Percentiles rank a stretch among this genome's conserved stretches.
phyloP scores from a whole-genome alignment of 2,113 vertebrate genomes.

The Dipodomys ordii region DNA sequence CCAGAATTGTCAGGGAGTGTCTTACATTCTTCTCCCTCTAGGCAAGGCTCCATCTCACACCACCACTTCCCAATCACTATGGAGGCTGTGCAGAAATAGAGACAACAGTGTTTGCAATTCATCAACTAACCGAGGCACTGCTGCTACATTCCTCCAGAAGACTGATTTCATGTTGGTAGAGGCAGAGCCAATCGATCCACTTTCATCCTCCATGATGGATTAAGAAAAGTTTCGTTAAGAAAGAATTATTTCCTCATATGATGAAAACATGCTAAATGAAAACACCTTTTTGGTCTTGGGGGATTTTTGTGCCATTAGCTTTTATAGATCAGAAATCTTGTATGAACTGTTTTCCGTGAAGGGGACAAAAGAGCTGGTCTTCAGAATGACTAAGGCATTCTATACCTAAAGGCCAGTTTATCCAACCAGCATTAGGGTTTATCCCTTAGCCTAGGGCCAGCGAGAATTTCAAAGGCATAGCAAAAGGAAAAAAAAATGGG shows the following conservation, averaged over 20 bases:
- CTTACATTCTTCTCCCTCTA: conserved; percentile 98
- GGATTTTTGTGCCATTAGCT: background rate
- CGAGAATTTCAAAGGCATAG: conserved; percentile 43
- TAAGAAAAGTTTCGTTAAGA: background rate
- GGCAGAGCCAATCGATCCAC: background rate
- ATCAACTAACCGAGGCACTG: background rate
- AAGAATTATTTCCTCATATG: background rate
- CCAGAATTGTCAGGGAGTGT: conserved; percentile 98
- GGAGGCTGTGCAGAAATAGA: conserved; percentile 89
- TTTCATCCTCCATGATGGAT: background rate
- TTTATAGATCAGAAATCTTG: background rate
- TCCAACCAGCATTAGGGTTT: background rate
- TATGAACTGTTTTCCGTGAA: background rate
- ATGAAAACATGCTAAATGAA: background rate
- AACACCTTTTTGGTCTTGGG: background rate
- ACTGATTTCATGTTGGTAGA: background rate
- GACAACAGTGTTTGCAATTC: conserved; percentile 65
- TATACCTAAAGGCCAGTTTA: conserved; percentile 26
- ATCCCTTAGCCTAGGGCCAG: background rate
- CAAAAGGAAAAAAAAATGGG: conserved; percentile 3
- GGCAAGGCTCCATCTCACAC: conserved; percentile 99
- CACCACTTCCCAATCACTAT: conserved; percentile 99
- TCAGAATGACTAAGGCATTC: conserved; percentile 14
- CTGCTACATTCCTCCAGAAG: background rate
- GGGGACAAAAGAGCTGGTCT: background rate